These are phyloP conservation scores for Phocoena sinus DNA, from an alignment of 2,113 vertebrate species.

Conservation along the genomic window DNA sequence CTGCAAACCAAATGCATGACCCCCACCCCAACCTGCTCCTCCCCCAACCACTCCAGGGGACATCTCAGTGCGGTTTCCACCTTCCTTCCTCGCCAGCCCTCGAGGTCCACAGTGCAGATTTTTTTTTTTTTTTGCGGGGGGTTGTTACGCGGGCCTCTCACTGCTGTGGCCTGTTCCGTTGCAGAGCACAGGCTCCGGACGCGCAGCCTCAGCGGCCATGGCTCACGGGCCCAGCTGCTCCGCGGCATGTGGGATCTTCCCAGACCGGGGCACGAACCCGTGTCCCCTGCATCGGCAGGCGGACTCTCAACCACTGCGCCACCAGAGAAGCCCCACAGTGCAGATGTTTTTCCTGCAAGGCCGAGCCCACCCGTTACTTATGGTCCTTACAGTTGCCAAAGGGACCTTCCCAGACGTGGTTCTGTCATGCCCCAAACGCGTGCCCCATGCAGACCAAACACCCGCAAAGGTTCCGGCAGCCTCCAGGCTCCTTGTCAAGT, in stretches of 20 bases:
- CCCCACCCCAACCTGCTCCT: neutral
- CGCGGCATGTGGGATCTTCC: too few relatives aligned
- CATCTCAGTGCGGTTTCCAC: neutral
- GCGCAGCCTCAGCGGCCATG: too few relatives aligned
- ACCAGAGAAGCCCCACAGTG: neutral
- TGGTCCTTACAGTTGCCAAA: neutral
- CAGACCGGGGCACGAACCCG: too few relatives aligned
- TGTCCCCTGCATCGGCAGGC: too few relatives aligned
- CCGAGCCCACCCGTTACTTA: neutral
- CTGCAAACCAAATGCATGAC: neutral
- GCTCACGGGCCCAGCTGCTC: too few relatives aligned
- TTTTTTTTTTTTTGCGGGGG: neutral
- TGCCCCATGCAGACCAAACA: neutral
- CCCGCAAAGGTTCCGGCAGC: conserved; percentile 7
- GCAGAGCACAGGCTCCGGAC: too few relatives aligned
- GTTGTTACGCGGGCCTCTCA: too few relatives aligned
- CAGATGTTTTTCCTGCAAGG: neutral
- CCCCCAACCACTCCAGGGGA: neutral
- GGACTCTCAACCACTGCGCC: too few relatives aligned
- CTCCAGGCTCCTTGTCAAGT: neutral
- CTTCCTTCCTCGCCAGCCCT: neutral
- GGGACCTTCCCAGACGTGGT: neutral
- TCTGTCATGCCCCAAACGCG: neutral
- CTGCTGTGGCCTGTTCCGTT: too few relatives aligned
- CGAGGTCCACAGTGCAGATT: neutral